Conservation (phyloP, 1,140 invertebrate species). For the Papilio dardanus region DNA sequence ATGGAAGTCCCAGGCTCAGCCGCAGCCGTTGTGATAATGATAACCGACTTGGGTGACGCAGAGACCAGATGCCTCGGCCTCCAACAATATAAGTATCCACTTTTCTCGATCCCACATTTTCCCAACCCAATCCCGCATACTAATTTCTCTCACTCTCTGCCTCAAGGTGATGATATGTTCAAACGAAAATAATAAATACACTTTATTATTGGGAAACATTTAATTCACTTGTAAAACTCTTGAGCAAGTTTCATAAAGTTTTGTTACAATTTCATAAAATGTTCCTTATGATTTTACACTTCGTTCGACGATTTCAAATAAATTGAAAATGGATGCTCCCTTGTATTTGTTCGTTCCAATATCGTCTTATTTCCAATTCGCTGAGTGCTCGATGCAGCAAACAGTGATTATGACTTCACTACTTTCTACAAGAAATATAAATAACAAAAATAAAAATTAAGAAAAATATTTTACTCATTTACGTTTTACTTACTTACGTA, state of each 20-base stretch:
- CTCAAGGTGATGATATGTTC: too few species aligned
- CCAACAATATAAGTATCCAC: too few species aligned
- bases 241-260: not conserved
- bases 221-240: not conserved
- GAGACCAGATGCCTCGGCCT: too few species aligned
- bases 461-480: not conserved
- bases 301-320: not conserved
- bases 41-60: too few species aligned
- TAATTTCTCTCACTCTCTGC: too few species aligned
- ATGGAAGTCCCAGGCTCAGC: too few species aligned
- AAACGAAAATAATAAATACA: too few species aligned
- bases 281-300: not conserved
- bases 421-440: not conserved
- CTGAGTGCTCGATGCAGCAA: not conserved
- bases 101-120: too few species aligned
- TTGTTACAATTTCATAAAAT: not conserved
- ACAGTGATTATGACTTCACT: not conserved
- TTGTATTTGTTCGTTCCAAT: not conserved
- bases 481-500: not conserved
- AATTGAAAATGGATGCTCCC: not conserved
- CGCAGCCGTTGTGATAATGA: too few species aligned
- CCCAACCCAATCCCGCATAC: too few species aligned
- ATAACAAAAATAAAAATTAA: not conserved
- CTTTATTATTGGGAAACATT: not conserved
- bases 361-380: not conserved